A percentile compares a stretch with the other conserved stretches of the same genome.
Conservation (phyloP, 2,888 invertebrate genomes). For the Chydorus sphaericus region DNA sequence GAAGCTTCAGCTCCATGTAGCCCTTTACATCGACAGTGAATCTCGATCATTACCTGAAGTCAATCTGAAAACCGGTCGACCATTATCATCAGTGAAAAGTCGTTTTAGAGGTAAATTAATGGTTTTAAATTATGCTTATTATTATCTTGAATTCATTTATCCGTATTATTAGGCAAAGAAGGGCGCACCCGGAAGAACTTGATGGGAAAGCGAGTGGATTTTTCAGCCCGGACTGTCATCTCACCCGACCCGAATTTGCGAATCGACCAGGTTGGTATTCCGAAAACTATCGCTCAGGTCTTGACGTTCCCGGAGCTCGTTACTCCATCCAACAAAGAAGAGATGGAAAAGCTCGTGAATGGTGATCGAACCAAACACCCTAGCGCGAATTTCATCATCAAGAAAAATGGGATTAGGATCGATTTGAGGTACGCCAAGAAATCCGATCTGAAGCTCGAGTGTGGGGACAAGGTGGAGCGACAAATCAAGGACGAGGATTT, state of each 20-base stretch:
- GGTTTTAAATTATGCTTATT: not conserved
- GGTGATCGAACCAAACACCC: slow-evolving; percentile 98
- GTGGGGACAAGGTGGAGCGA: slow-evolving; percentile 80
- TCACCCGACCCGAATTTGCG: slow-evolving; percentile 89
- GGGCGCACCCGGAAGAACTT: slow-evolving; percentile 97
- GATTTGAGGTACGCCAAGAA: slow-evolving; percentile 95
- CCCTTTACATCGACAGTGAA: slow-evolving; percentile 95
- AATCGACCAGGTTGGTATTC: slow-evolving; percentile 95
- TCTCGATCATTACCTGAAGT: slow-evolving; percentile 96
- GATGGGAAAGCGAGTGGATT: slow-evolving; percentile 99
- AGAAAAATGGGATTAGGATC: slow-evolving; percentile 96
- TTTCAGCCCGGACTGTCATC: slow-evolving; percentile 96
- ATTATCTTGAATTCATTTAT: not conserved
- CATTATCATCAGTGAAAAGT: slow-evolving; percentile 92
- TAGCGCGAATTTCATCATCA: slow-evolving; percentile 96
- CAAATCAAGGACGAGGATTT: slow-evolving; percentile 96
- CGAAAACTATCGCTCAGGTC: slow-evolving; percentile 95
- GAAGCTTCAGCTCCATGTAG: slow-evolving; percentile 96
- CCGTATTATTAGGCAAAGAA: slow-evolving; percentile 79
- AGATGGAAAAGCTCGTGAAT: slow-evolving; percentile 84
- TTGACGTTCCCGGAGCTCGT: slow-evolving; percentile 98
- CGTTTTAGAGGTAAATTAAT: slow-evolving; percentile 34
- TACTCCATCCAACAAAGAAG: slow-evolving; percentile 97
- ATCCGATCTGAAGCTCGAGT: slow-evolving; percentile 88
- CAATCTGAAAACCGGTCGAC: slow-evolving; percentile 98